These are phyloP conservation scores for Tympanoctomys barrerae DNA, from an alignment of 2,797 vertebrate genomes.

Conservation along the genomic window DNA sequence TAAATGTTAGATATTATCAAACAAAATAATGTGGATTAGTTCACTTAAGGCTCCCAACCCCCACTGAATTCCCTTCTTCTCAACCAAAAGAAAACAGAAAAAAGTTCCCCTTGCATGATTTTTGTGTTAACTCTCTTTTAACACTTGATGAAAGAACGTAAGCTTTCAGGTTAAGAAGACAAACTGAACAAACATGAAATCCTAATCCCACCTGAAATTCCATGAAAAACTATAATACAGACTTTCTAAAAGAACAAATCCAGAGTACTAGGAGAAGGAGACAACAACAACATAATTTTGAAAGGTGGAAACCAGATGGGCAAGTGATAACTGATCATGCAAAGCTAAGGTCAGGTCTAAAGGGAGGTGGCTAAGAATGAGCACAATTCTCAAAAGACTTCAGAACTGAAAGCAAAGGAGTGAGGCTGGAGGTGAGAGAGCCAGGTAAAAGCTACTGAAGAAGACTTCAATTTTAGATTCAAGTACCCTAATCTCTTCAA, in stretches of 20 bases:
- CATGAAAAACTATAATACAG: slow-evolving; percentile 57
- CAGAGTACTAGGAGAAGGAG: slow-evolving; percentile 3
- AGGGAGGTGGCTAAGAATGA: slow-evolving; percentile 31
- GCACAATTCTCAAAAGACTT: not conserved
- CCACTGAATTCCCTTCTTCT: not conserved
- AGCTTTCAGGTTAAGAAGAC: slow-evolving; percentile 44
- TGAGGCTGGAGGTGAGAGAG: not conserved
- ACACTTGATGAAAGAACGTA: slow-evolving; percentile 36
- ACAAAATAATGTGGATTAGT: not conserved
- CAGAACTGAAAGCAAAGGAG: not conserved
- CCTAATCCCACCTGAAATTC: slow-evolving; percentile 31
- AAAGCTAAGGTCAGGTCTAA: not conserved
- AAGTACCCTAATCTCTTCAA: not conserved
- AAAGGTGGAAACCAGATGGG: slow-evolving; percentile 13
- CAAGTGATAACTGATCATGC: not conserved
- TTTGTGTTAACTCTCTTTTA: slow-evolving; percentile 41
- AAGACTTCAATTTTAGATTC: not conserved
- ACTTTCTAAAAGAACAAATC: slow-evolving; percentile 51
- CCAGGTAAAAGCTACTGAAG: not conserved
- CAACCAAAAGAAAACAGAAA: not conserved
- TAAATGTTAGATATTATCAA: slow-evolving; percentile 11
- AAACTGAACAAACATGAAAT: slow-evolving; percentile 47
- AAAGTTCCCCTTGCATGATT: not conserved
- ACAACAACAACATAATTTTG: slow-evolving; percentile 8
- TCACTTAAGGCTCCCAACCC: slow-evolving; percentile 18